phyloP scores from a whole-genome alignment of 2,888 invertebrate genomes.

The Diachrysia chrysitis region DNA sequence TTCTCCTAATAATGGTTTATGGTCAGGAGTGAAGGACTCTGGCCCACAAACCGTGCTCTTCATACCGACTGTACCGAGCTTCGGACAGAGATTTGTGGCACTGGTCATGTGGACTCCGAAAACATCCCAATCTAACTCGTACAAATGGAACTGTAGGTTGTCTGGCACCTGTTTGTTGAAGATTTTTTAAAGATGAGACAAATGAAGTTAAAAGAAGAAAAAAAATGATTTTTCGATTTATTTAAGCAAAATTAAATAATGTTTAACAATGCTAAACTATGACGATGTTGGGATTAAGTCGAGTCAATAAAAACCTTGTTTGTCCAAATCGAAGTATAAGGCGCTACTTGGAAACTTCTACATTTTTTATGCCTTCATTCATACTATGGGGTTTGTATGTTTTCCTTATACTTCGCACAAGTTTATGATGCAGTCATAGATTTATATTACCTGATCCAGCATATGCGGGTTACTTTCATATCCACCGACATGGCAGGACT shows the following conservation, averaged over 20 bases:
- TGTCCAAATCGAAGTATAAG: too few relatives aligned
- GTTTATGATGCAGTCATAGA: too few relatives aligned
- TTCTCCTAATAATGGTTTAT: constrained; percentile 95
- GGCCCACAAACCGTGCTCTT: constrained; percentile 97
- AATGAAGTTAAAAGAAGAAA: neutral
- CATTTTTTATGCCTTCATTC: too few relatives aligned
- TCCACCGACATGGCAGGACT: constrained; percentile 95
- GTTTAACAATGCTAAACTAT: too few relatives aligned
- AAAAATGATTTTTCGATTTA: too few relatives aligned
- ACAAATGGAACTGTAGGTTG: constrained; percentile 95
- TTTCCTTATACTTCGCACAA: too few relatives aligned
- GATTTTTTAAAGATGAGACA: neutral
- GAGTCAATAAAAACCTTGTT: too few relatives aligned
- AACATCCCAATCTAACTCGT: constrained; percentile 95
- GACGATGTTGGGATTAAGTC: too few relatives aligned
- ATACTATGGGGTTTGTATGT: too few relatives aligned
- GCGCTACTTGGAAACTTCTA: too few relatives aligned
- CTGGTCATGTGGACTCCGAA: constrained; percentile 93
- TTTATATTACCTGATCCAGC: constrained; percentile 90
- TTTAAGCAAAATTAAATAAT: too few relatives aligned
- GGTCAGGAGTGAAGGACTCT: constrained; percentile 97
- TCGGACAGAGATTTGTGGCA: constrained; percentile 93
- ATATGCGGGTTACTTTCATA: constrained; percentile 96
- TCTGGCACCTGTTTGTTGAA: constrained; percentile 89
- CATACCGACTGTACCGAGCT: constrained; percentile 92